These are phyloP conservation scores for Pseudochaenichthys georgianus DNA, from an alignment of 2,797 vertebrate species.

Conservation along the genomic window DNA sequence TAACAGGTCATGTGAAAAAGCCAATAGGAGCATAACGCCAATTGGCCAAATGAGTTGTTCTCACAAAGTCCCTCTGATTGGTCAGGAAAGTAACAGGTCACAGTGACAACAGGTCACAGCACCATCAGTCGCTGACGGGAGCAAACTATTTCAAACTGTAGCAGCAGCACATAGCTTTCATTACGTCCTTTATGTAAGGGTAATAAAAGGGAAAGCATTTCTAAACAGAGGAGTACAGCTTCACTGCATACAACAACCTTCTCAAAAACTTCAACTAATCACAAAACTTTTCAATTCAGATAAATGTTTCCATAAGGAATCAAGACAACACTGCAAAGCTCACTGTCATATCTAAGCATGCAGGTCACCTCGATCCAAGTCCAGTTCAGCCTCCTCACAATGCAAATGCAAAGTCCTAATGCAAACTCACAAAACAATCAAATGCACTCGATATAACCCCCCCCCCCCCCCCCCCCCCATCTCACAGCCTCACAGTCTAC, in stretches of 20 bases:
- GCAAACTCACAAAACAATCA: conserved; percentile 44
- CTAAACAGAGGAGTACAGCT: not conserved
- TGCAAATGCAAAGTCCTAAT: conserved; percentile 46
- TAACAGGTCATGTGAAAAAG: conserved; percentile 10
- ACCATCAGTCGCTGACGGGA: conserved; percentile 17
- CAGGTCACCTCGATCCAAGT: conserved; percentile 24
- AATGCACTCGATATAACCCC: conserved; percentile 16
- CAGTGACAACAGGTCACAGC: conserved; percentile 45
- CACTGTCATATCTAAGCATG: conserved; percentile 5
- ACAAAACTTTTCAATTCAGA: conserved; percentile 36
- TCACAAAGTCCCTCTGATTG: conserved; percentile 60
- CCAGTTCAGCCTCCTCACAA: conserved; percentile 27
- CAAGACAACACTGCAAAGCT: not conserved
- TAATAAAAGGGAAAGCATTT: not conserved
- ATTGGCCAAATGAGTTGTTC: conserved; percentile 36
- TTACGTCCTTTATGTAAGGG: not conserved
- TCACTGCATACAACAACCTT: not conserved
- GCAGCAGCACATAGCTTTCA: not conserved
- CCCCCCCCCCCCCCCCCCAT: conserved; percentile 34
- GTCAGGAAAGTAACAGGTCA: conserved; percentile 58
- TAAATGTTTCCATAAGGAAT: not conserved
- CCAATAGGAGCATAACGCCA: conserved; percentile 35
- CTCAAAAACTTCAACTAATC: conserved; percentile 46
- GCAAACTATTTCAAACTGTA: conserved; percentile 4
- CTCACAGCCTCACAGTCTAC: conserved; percentile 42